Percentiles rank a stretch among this genome's conserved stretches.
These are phyloP conservation scores for Boleophthalmus pectinirostris DNA, from an alignment of 2,113 vertebrate species.

Conservation along the genomic window DNA sequence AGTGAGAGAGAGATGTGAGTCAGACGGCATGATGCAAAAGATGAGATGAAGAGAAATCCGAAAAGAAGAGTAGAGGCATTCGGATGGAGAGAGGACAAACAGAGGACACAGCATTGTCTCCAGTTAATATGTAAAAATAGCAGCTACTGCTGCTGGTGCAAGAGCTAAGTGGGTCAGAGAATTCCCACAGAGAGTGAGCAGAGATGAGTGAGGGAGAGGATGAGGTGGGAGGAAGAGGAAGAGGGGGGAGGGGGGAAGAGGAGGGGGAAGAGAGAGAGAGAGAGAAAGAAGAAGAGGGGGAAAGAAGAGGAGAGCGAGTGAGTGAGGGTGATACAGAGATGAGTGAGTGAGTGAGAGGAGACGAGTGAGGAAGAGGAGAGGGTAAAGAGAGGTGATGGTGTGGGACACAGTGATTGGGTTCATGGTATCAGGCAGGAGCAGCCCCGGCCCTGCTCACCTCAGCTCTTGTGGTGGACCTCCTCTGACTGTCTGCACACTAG, in stretches of 20 bases:
- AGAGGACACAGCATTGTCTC: slow-evolving; percentile 73
- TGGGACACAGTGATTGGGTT: slow-evolving; percentile 45
- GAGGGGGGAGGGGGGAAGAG: slow-evolving; percentile 44
- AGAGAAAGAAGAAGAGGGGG: slow-evolving; percentile 9
- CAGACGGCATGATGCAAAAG: slow-evolving; percentile 10
- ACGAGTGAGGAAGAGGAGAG: neutral
- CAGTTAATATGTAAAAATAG: slow-evolving; percentile 79
- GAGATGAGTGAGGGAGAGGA: slow-evolving; percentile 21
- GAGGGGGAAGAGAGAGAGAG: slow-evolving; percentile 1
- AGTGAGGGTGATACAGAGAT: slow-evolving; percentile 13
- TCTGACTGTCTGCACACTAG: neutral
- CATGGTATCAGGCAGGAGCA: slow-evolving; percentile 55
- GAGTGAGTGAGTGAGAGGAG: slow-evolving; percentile 22
- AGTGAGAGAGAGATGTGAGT: neutral
- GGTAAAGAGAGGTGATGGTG: slow-evolving; percentile 17
- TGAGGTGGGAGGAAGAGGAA: slow-evolving; percentile 1
- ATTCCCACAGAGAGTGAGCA: slow-evolving; percentile 67
- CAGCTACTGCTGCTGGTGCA: slow-evolving; percentile 65
- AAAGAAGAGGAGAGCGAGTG: slow-evolving; percentile 19
- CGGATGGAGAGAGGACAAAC: slow-evolving; percentile 51
- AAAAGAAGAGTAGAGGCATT: slow-evolving; percentile 21
- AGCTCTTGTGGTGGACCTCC: slow-evolving; percentile 16
- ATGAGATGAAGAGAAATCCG: slow-evolving; percentile 32
- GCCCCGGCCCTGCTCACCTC: slow-evolving; percentile 45
- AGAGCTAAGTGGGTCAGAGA: slow-evolving; percentile 80